Base-by-base conservation (phyloP, 2,888 invertebrate genomes). In the Synergus umbraculus region DNA sequence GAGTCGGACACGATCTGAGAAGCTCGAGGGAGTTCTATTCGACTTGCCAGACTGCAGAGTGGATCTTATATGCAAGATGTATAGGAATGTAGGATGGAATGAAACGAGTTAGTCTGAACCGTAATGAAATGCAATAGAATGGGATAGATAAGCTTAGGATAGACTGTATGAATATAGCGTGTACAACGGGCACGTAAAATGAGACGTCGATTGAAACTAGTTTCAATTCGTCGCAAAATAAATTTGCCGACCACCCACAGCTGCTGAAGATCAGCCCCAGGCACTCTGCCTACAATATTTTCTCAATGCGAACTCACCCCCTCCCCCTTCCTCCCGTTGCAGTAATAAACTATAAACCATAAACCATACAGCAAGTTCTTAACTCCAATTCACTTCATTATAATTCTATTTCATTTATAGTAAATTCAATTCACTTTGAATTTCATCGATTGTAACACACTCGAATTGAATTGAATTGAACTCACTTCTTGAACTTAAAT, bases 161-260 rank as follows among this genome's bases (percentile, higher is more conserved):
- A 69, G 69, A 29, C 44, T 22, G 69, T 69, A 83, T 54, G 85
- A 82, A 84, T 84, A 83, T 83, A 78, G 78, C 58, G 43, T 67
- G 69, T 65, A 76, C 49, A 79, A 79, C 77, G 80, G 83, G 81
- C 81, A 82, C 81, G 77, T 79, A 83, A 84, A 85, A 85, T 85
- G 86, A 87, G 85, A 85, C 85, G 85, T 85, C 85, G 86, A 87
- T 87, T 82, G 84, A 78, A 88, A 88, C 87, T 86, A 83, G 88
- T 87, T 88, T 86, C 81, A 82, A 83, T 84, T 85, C 81, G 76
- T 85, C 69, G 83, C 65, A 54, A 81, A 83, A 82, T 81, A 82
- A 81, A 78, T 81, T 77, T 78, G 78, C 76, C 76, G 76, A 73
- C 79, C 82, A 77, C 60, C 73, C 78, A 76, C 78, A 77, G 80